Base-by-base conservation (phyloP, 2,797 vertebrate genomes). In the Cirrhinus molitorella region DNA sequence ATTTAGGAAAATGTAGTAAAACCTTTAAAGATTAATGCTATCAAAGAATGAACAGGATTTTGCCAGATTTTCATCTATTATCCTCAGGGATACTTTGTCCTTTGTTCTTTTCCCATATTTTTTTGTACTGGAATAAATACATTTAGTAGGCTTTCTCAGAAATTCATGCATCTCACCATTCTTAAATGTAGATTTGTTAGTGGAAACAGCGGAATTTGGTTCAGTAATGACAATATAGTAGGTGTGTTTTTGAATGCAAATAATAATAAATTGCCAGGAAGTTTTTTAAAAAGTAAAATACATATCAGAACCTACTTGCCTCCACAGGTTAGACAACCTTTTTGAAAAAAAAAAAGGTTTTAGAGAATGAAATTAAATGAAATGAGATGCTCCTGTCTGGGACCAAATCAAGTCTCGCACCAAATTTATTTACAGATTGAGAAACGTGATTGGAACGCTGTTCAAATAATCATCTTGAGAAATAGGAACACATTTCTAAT, bases 341-440 rank as follows among this genome's bases (percentile, higher is more conserved):
- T 79, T 67, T 6, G 21, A 19, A n/a, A n/a, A n/a, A n/a, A n/a
- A n/a, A n/a, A n/a, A n/a, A 57, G 13, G 49, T 45, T 57, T 61
- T 28, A 31, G n/a, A 57, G 49, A 81, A 13, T 43, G 7, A 43
- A 59, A 59, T 31, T 12, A 61, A 63, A 13, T 25, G 40, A 63
- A 63, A 81, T 73, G n/a, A 81, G 37, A 37, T 57, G 3, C 17
- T 72, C 40, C 40, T 75, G n/a, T 55, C 31, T 67, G 17, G 17
- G 51, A 57, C 49, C 67, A 85, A 51, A 85, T 53, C 55, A 53
- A 65, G 28, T 81, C 43, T 70, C 67, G 4, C 55, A 67, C 13
- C 40, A 59, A 67, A 67, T 70, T n/a, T 83, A 77, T 79, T 85
- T 73, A 83, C 74, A 74, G 57, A 53, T 55, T 83, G 74, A 67